Evolutionary conservation across 53 echinoderm and acorn worm genomes (phyloP).

Genomic region (Paelopatides confundens): DNA sequence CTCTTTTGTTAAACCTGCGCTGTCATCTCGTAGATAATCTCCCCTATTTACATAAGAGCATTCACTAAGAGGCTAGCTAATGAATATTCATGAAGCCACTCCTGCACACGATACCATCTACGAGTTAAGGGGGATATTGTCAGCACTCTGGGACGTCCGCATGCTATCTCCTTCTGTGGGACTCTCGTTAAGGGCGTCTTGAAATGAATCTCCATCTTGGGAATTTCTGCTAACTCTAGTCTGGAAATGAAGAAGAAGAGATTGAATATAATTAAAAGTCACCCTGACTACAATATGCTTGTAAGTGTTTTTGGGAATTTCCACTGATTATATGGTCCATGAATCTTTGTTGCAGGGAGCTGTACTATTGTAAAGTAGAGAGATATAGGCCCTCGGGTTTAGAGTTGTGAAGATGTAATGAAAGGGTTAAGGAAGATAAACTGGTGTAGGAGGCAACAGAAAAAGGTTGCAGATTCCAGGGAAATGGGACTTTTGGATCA

Average conservation of each 20-base stretch:
- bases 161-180: constrained; percentile 1
- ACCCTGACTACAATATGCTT: too few relatives aligned
- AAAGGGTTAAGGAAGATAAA: too few relatives aligned
- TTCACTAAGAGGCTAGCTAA: neutral
- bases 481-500: too few relatives aligned
- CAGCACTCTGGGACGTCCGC: constrained; percentile 8
- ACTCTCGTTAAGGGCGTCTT: constrained; percentile 63
- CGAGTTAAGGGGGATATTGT: constrained; percentile 24
- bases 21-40: neutral
- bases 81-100: neutral
- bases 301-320: too few relatives aligned
- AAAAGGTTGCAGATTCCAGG: too few relatives aligned
- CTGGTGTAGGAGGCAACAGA: too few relatives aligned
- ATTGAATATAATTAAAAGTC: neutral
- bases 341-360: too few relatives aligned
- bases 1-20: too few relatives aligned
- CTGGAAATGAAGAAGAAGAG: constrained; percentile 50
- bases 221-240: constrained; percentile 71
- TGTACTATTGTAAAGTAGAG: too few relatives aligned
- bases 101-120: neutral
- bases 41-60: neutral
- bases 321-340: too few relatives aligned
- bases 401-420: too few relatives aligned
- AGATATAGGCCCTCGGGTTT: too few relatives aligned
- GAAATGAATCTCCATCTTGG: constrained; percentile 65